Conservation (phyloP, 2,888 invertebrate species). For the Platycheirus albimanus region DNA sequence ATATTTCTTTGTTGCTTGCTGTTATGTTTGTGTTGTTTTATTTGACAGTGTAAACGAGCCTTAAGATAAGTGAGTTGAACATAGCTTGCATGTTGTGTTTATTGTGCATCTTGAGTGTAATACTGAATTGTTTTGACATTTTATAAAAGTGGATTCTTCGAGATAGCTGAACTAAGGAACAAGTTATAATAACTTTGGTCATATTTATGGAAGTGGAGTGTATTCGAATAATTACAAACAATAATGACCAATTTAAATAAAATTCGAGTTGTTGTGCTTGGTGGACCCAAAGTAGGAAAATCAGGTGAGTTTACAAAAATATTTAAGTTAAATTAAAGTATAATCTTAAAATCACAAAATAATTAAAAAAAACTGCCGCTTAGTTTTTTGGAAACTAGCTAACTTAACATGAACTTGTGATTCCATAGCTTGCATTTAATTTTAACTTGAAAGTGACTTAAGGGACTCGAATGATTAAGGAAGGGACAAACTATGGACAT, state of each 20-base stretch:
- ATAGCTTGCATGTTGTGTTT: conserved; percentile 11
- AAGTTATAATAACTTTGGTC: too few relatives aligned
- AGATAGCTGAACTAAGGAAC: too few relatives aligned
- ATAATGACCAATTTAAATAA: conserved; percentile 90
- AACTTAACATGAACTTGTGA: too few relatives aligned
- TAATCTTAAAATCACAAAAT: too few relatives aligned
- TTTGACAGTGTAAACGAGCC: conserved; percentile 62
- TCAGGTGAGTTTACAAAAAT: conserved; percentile 89
- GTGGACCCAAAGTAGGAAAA: conserved; percentile 90
- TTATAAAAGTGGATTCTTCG: background rate
- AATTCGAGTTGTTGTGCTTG: conserved; percentile 91
- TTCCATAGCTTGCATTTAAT: too few relatives aligned
- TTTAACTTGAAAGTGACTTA: too few relatives aligned
- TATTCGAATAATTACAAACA: conserved; percentile 57
- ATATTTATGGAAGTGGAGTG: conserved; percentile 60
- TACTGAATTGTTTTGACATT: background rate
- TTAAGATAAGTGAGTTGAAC: conserved; percentile 53
- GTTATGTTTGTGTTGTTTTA: conserved; percentile 55
- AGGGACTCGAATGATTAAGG: too few relatives aligned
- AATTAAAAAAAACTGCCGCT: too few relatives aligned
- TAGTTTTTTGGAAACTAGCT: too few relatives aligned
- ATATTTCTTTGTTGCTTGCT: conserved; percentile 52
- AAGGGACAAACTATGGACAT: too few relatives aligned
- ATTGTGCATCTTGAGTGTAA: conserved; percentile 21
- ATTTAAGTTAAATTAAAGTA: too few relatives aligned